Evolutionary conservation across 2,888 invertebrate species (phyloP).

Genomic region (Andrena haemorrhoa): DNA sequence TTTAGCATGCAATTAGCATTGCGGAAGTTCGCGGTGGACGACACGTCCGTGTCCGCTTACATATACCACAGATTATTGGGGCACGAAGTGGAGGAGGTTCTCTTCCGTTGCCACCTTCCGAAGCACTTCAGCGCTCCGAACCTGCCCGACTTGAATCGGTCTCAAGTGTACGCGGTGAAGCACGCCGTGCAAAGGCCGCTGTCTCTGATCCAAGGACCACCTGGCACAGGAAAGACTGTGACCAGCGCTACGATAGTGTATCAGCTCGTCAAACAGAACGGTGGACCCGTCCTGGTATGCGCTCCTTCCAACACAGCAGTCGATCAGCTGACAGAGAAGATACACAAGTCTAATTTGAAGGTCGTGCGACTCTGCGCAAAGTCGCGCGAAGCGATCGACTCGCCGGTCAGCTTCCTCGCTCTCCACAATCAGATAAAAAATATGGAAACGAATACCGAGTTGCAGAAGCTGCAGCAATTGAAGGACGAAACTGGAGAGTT

Average conservation of each 20-base stretch:
- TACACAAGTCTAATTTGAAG: constrained; percentile 98
- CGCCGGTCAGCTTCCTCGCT: constrained; percentile 98
- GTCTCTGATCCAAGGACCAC: constrained; percentile 98
- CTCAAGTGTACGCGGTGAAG: constrained; percentile 99
- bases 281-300: constrained; percentile 98
- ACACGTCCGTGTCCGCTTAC: constrained; percentile 98
- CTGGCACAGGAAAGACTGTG: constrained; percentile 99
- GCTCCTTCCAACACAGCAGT: constrained; percentile 99
- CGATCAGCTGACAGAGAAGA: constrained; percentile 99
- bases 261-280: constrained; percentile 97
- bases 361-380: constrained; percentile 98
- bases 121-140: constrained; percentile 99
- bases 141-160: constrained; percentile 98
- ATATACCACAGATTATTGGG: constrained; percentile 98
- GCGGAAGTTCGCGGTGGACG: constrained; percentile 97
- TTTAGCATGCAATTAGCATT: constrained; percentile 97
- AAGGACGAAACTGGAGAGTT: constrained; percentile 99
- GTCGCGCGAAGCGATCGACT: constrained; percentile 98
- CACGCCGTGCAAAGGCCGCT: constrained; percentile 98
- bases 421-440: constrained; percentile 98
- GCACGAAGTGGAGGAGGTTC: constrained; percentile 96
- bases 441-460: constrained; percentile 96
- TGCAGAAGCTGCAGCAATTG: constrained; percentile 97
- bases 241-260: constrained; percentile 99
- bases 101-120: constrained; percentile 96